Base-by-base conservation (phyloP, 2,797 vertebrate genomes). In the Chelmon rostratus region DNA sequence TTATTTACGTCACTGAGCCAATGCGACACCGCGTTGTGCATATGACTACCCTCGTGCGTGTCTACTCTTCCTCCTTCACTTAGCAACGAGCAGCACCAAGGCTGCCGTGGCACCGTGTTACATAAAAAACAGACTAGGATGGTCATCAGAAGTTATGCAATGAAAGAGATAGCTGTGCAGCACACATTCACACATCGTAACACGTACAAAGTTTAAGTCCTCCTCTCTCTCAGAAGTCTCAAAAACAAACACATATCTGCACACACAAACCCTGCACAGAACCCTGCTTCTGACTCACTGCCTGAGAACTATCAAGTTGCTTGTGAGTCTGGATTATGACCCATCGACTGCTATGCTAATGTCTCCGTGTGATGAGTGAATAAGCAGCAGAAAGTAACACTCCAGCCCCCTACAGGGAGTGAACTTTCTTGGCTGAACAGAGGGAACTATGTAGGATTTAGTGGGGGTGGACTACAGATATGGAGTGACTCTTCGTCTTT, bases 271-370 rank as follows among this genome's bases (percentile, higher is more conserved):
- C 46, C 61, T 72, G 77, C 82, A 70, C 68, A 37, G 82, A 85
- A 75, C 66, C 77, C 62, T 78, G 63, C 58, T 50, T 84, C 47
- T 90, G 87, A 87, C 84, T 93, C 84, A 90, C 28, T 23, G 59
- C 0, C 16, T 19, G 66, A 83, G 40, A 79, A 63, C 66, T 54
- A 78, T 25, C 58, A 64, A 73, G 78, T 50, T 58, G 59, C 83
- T 42, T 61, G 68, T 47, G 59, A 87, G 79, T 81, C 79, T 72
- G 68, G 52, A 81, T 84, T 68, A 47, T 84, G 83, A 91, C 57
- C 79, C 73, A 73, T 85, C 69, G 68, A 63, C 76, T 67, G 71
- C 79, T 71, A 75, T 84, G 86, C 57, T 84, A 87, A 86, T 85
- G 78, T 79, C 61, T 86, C 59, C 46, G 73, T 69, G 70, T 77